These are phyloP conservation scores for Cheilosia grossa DNA, from an alignment of 2,888 invertebrate species.

Conservation along the genomic window DNA sequence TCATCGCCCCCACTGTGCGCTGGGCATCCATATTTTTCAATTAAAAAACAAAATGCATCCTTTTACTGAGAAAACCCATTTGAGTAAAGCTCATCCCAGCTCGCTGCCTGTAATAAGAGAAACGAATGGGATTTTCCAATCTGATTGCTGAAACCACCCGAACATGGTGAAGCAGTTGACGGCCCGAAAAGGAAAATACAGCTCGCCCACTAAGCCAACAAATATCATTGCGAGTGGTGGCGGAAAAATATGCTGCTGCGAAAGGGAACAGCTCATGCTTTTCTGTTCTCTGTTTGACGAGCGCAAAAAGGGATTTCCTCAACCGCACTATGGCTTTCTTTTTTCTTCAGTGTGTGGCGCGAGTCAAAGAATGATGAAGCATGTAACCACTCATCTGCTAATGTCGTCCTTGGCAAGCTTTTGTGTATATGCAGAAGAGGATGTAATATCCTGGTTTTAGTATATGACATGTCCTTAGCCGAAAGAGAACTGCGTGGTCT, in stretches of 20 bases:
- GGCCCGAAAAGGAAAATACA: no score
- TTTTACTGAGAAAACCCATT: conserved; percentile 9
- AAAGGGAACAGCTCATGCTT: not conserved
- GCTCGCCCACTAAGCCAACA: no score
- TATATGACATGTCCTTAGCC: conserved; percentile 41
- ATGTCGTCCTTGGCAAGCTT: conserved; percentile 24
- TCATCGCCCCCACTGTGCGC: no score
- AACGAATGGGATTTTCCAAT: conserved; percentile 31
- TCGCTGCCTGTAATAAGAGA: conserved; percentile 2
- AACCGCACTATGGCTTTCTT: not conserved
- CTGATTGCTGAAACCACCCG: conserved; percentile 48
- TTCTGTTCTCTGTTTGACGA: conserved; percentile 1
- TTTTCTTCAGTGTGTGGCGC: not conserved
- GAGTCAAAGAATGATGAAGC: conserved; percentile 39
- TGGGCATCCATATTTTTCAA: no score
- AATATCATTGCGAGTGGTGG: no score
- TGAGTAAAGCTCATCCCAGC: not conserved
- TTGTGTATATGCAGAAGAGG: conserved; percentile 1
- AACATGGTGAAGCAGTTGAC: not conserved
- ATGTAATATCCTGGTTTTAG: conserved; percentile 10
- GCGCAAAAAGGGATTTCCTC: conserved; percentile 16
- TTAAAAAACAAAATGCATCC: not conserved
- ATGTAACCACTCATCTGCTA: conserved; percentile 45
- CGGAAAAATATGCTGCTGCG: no score
- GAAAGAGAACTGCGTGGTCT: not conserved